Conservation (phyloP, 2,113 vertebrate genomes). For the Pangasianodon gigas region DNA sequence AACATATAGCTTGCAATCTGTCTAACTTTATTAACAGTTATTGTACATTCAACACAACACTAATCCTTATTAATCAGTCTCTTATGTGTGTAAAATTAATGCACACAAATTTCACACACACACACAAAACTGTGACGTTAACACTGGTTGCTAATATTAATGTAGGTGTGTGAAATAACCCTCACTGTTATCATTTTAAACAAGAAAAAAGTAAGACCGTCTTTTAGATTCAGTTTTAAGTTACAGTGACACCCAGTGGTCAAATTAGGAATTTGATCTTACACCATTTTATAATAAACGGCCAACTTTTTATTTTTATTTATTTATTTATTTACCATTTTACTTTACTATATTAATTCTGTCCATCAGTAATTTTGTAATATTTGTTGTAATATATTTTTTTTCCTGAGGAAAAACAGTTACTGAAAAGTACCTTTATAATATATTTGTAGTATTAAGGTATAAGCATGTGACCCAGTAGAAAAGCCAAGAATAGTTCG, state of each 20-base stretch:
- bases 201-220: not conserved
- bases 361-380: not conserved
- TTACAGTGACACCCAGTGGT: slow-evolving; percentile 10
- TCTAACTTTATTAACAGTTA: not conserved
- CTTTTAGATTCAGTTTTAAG: not conserved
- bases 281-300: not conserved
- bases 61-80: not conserved
- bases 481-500: not conserved
- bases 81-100: not conserved
- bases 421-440: not conserved
- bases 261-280: not conserved
- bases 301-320: not conserved
- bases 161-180: not conserved
- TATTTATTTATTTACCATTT: not conserved
- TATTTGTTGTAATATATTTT: not conserved
- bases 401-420: not conserved
- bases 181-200: not conserved
- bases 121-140: not conserved
- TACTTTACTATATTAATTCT: not conserved
- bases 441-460: not conserved
- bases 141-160: not conserved
- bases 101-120: not conserved
- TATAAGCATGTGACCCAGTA: not conserved
- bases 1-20: not conserved
- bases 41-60: not conserved